Percentiles rank a stretch among this genome's conserved stretches.
Conservation (phyloP, 2,797 vertebrate genomes). For the Sparus aurata region DNA sequence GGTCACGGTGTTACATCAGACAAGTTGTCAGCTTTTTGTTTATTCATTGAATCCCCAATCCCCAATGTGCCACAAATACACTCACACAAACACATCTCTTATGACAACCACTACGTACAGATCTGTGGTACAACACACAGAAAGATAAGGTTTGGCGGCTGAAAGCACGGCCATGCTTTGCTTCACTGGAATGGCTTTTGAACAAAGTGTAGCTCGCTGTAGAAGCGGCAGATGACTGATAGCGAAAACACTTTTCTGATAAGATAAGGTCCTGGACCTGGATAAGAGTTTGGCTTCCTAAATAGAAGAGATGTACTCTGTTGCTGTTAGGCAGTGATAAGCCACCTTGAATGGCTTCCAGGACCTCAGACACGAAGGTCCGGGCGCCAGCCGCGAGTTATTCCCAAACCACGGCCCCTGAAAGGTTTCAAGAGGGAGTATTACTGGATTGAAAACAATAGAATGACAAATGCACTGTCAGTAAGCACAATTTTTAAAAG, state of each 20-base stretch:
- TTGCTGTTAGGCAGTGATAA: conserved; percentile 79
- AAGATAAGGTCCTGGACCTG: conserved; percentile 80
- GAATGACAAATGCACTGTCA: conserved; percentile 18
- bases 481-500: conserved; percentile 14
- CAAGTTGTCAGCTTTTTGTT: conserved; percentile 86
- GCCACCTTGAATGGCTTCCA: conserved; percentile 75
- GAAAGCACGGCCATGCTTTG: conserved; percentile 60
- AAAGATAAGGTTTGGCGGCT: conserved; percentile 68
- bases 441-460: conserved; percentile 43
- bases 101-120: conserved; percentile 81
- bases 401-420: conserved; percentile 51
- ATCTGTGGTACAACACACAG: conserved; percentile 70
- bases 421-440: conserved; percentile 53
- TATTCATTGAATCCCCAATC: conserved; percentile 86
- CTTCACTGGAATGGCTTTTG: conserved; percentile 69
- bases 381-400: conserved; percentile 48
- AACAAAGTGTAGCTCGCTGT: conserved; percentile 69
- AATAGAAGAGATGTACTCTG: conserved; percentile 65
- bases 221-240: conserved; percentile 71
- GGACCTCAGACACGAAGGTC: conserved; percentile 66
- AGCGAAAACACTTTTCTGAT: conserved; percentile 70
- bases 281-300: conserved; percentile 76
- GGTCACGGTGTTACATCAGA: conserved; percentile 86
- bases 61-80: conserved; percentile 80
- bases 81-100: conserved; percentile 79